Evolutionary conservation across 2,888 invertebrate genomes (phyloP), one percentile per base, ranked within the genome.

Genomic region (Morpho helenor): DNA sequence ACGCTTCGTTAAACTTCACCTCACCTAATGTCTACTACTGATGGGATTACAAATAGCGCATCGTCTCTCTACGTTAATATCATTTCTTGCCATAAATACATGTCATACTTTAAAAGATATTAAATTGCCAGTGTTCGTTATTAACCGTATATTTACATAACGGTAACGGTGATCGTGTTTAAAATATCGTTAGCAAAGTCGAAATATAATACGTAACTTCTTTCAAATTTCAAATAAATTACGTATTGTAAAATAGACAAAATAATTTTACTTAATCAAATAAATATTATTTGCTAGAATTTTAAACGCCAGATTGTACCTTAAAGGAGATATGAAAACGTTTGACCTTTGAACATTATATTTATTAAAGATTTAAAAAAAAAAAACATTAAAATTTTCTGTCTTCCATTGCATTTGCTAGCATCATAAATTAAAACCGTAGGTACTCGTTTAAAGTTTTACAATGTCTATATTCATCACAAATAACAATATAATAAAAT

Each of bases 21-120:
- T 75, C 65, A 61, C 66, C 71, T 75, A 73, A 60, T 68, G 63
- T 63, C 65, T 70, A 10, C 41, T 53, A 69, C 69, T 71, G 63
- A 69, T 71, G 71, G 68, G 64, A 71, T 64, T 67, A 58, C 62
- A 62, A 63, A 69, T 66, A 71, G 71, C 73, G 72, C 68, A 72
- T 68, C 61, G 78, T 80, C 86, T 87, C 87, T 86, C 86, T 87
- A 84, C 59, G 61, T 66, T 58, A 60, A 68, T 66, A 68, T 60
- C 62, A 10, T 71, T 74, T 84, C 86, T 87, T 87, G 87, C 87
- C 87, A 81, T 74, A 68, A 74, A 72, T 72, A 74, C 72, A 74
- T 79, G 75, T 80, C 76, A 77, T 72, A 72, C 63, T 73, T 66
- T 60, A 62, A 55, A 69, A 60, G 61, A 71, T 73, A 63, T 70